Conservation (phyloP, 2,113 vertebrate genomes). For the Paradisaea rubra region DNA sequence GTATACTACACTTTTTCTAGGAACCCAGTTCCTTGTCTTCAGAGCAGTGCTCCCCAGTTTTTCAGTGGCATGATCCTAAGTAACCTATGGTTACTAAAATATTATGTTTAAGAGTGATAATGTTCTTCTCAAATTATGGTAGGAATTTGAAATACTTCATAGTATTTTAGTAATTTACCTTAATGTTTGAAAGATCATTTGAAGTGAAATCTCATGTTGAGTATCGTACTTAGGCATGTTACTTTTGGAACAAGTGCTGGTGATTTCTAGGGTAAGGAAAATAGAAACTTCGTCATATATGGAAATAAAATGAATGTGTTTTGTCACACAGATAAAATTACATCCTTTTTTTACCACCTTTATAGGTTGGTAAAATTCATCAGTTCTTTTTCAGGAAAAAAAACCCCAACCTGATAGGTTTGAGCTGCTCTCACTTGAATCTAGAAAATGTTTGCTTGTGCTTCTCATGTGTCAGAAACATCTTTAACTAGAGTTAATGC, state of each 20-base stretch:
- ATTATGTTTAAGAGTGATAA: not conserved
- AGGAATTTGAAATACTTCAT: not conserved
- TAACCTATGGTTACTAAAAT: not conserved
- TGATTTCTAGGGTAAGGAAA: not conserved
- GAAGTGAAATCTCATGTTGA: not conserved
- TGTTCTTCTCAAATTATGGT: not conserved
- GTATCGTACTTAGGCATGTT: not conserved
- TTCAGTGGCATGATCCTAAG: not conserved
- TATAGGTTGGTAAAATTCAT: not conserved
- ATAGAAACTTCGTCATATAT: not conserved
- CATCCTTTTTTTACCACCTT: not conserved
- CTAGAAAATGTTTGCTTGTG: not conserved
- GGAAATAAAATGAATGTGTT: not conserved
- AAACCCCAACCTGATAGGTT: not conserved
- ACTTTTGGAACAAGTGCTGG: not conserved
- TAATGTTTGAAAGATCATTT: not conserved
- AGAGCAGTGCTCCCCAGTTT: not conserved
- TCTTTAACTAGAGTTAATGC: not conserved
- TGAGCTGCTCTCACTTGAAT: not conserved
- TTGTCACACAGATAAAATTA: not conserved
- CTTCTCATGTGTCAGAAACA: not conserved
- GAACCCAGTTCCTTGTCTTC: not conserved
- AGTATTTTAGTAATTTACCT: not conserved
- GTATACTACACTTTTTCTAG: not conserved
- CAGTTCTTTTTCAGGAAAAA: not conserved